Percentiles rank a stretch among this genome's conserved stretches.
Conservation (phyloP, 1,140 invertebrate species). For the Procambarus clarkii region DNA sequence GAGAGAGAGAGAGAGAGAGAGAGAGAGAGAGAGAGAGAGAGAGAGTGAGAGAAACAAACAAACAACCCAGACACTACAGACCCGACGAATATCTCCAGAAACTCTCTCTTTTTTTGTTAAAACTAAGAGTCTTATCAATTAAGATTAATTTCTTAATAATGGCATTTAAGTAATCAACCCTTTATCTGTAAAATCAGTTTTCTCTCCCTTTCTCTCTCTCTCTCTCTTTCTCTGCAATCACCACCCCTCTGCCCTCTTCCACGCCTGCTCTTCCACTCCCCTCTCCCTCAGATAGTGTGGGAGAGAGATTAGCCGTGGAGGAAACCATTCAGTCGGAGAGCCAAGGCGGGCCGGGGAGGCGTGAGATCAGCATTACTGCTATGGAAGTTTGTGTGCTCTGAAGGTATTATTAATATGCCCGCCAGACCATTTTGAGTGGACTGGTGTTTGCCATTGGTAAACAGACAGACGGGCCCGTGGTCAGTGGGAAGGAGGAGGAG, state of each 20-base stretch:
- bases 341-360: neutral
- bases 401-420: conserved; percentile 54
- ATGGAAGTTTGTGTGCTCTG: conserved; percentile 18
- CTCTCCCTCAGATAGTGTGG: conserved; percentile 10
- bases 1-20: no score
- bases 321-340: neutral
- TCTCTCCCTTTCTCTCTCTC: neutral
- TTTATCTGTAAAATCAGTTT: no score
- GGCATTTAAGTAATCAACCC: no score
- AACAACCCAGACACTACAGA: no score
- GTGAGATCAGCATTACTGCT: neutral
- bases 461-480: neutral
- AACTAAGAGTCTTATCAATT: no score
- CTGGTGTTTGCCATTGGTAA: conserved; percentile 15
- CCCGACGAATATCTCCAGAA: no score
- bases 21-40: no score
- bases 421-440: conserved; percentile 18
- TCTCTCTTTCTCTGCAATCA: neutral
- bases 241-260: neutral
- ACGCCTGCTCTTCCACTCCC: neutral
- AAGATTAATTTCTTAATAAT: no score
- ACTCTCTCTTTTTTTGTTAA: no score
- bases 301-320: neutral
- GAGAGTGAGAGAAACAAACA: no score
- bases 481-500: neutral